These are phyloP conservation scores for Drosophila tripunctata DNA, from an alignment of 2,888 invertebrate species.

Conservation along the genomic window DNA sequence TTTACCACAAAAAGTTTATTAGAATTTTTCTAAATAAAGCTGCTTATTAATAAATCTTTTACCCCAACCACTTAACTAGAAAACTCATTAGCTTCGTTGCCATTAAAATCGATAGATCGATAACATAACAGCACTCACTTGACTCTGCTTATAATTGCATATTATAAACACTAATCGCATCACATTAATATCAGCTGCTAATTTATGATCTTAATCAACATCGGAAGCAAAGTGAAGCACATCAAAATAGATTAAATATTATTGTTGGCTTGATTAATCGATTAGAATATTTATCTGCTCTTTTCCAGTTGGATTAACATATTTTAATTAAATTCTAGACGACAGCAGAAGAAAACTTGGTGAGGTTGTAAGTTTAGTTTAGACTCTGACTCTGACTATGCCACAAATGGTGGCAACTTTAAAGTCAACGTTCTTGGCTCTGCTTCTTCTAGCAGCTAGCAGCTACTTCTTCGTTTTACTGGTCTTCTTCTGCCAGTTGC, in stretches of 20 bases:
- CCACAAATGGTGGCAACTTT: conserved; percentile 27
- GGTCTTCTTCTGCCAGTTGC: conserved; percentile 6
- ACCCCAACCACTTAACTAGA: too few relatives aligned
- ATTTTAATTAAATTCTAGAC: conserved; percentile 52
- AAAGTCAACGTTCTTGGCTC: conserved; percentile 56
- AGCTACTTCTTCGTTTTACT: conserved; percentile 6
- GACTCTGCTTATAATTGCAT: not conserved
- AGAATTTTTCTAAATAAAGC: too few relatives aligned
- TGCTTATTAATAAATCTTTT: too few relatives aligned
- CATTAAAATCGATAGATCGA: not conserved
- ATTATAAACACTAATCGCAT: conserved; percentile 2
- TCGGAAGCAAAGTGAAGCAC: not conserved
- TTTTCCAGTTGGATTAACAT: conserved; percentile 52
- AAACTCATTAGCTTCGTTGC: too few relatives aligned
- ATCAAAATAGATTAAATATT: conserved; percentile 23
- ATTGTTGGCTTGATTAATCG: conserved; percentile 52
- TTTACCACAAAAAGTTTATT: too few relatives aligned
- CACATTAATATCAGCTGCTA: conserved; percentile 1
- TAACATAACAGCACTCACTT: not conserved
- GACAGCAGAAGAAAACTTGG: conserved; percentile 1
- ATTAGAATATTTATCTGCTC: conserved; percentile 24
- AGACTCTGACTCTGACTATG: too few relatives aligned
- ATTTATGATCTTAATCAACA: conserved; percentile 24
- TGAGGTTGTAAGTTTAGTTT: too few relatives aligned
- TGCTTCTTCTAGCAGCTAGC: not conserved